These are phyloP conservation scores for Temnopleurus reevesii DNA, from an alignment of 53 echinoderm and acorn worm species.

Conservation along the genomic window DNA sequence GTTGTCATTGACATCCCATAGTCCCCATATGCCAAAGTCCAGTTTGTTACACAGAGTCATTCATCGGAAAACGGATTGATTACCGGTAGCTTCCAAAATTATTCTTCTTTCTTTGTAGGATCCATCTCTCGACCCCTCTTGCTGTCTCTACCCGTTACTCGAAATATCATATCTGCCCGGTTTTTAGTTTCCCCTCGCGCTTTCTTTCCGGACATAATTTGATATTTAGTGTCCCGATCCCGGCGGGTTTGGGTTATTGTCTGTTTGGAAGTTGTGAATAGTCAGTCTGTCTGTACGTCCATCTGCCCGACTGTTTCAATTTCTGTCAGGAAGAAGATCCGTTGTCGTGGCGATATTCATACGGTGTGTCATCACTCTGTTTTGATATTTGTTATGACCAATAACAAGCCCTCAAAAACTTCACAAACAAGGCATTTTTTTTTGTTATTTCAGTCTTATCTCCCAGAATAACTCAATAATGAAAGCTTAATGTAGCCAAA, in stretches of 20 bases:
- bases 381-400: neutral
- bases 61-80: constrained; percentile 13
- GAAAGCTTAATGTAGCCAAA: no score
- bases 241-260: neutral
- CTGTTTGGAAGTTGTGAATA: neutral
- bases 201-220: constrained; percentile 20
- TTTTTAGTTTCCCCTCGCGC: constrained; percentile 3
- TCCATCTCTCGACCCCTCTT: neutral
- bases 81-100: neutral
- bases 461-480: no score
- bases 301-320: constrained; percentile 22
- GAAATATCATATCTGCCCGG: constrained; percentile 31
- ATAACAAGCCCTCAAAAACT: neutral
- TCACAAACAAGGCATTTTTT: no score
- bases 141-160: neutral
- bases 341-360: neutral
- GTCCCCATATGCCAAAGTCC: constrained; percentile 29
- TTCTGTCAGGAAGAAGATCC: neutral
- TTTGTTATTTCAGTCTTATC: no score
- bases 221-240: constrained; percentile 19
- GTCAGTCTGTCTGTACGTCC: neutral
- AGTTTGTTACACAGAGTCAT: constrained; percentile 7
- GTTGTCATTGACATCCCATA: no score
- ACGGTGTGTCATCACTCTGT: constrained; percentile 4
- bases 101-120: neutral